Base-by-base conservation (phyloP, 1,140 invertebrate species). In the Colletes latitarsis region DNA sequence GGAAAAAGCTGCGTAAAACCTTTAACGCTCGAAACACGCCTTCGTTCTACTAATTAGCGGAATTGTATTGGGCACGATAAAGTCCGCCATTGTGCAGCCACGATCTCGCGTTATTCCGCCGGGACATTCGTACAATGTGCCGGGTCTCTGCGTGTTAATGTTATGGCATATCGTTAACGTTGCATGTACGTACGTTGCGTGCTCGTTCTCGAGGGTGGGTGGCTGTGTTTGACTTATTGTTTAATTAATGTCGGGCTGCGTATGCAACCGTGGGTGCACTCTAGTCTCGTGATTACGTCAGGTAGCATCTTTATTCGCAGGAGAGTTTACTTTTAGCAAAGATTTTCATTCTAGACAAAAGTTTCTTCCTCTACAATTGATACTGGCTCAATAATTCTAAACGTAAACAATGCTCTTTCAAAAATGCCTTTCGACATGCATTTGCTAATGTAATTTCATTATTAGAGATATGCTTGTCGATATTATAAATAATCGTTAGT, bases 141-240 rank as follows among this genome's bases (percentile, higher is more conserved):
- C 9, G 19, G 57, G 76, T 41, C 46, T 4, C 66, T 41, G 60
- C 52, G 68, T 19, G 60, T 79, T 73, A 82, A 79, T 60, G 55
- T 75, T 75, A 74, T 66, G 70, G 55, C 67, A 81, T 81, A 73
- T 82, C 77, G 55, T 80, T 82, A 82, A 49, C 81, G 67, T 81
- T 71, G 10, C 53, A 39, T 19, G 6, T 41, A 53, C 53, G 10
- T 46, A 17, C 17, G 43, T 8, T 30, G 4, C 12, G 43, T 64
- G 58, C 43, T 63, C 17, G 46, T 43, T 64, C 49, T 64, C 58
- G 72, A 64, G 57, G 71, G 57, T 60, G 60, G 30, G 17, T 74
- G 17, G n/a, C 60, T 49, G 17, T 30, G 46, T 74, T 74, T 52
- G 53, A 30, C 66, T 70, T 43, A 76, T 83, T 82, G 58, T 83